phyloP scores from a whole-genome alignment of 2,888 invertebrate species.

The Drosophila atroscutellata region DNA sequence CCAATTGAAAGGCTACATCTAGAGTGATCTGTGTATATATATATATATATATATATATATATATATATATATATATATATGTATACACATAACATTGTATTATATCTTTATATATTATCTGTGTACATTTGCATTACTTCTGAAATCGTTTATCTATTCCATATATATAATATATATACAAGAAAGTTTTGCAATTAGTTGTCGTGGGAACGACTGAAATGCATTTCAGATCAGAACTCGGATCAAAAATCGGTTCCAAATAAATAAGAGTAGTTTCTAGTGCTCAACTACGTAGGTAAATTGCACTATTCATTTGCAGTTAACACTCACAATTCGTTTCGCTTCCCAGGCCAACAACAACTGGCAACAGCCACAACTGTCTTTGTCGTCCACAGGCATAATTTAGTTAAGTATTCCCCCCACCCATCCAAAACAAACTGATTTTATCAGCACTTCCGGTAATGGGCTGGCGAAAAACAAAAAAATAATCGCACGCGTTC shows the following conservation, averaged over 20 bases:
- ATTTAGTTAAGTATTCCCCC: slow-evolving; percentile 45
- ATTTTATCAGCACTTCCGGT: slow-evolving; percentile 67
- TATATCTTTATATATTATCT: too few relatives aligned
- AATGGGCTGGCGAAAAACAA: slow-evolving; percentile 24
- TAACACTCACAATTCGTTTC: background rate
- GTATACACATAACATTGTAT: too few relatives aligned
- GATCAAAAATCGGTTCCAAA: background rate
- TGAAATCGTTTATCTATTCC: background rate
- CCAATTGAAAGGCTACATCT: too few relatives aligned
- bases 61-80: too few relatives aligned
- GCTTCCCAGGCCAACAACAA: background rate
- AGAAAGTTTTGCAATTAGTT: background rate
- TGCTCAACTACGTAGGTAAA: background rate
- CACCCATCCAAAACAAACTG: slow-evolving; percentile 40
- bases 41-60: too few relatives aligned
- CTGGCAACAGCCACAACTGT: background rate
- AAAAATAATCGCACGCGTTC: slow-evolving; percentile 62
- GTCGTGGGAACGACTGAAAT: background rate
- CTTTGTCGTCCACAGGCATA: slow-evolving; percentile 32
- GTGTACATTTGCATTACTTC: too few relatives aligned
- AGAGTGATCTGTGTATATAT: too few relatives aligned
- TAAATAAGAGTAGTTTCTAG: background rate
- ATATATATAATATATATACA: background rate
- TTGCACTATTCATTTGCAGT: background rate
- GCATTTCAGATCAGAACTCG: too few relatives aligned